Conservation (phyloP, 1,140 invertebrate genomes). For the Diorhabda sublineata region DNA sequence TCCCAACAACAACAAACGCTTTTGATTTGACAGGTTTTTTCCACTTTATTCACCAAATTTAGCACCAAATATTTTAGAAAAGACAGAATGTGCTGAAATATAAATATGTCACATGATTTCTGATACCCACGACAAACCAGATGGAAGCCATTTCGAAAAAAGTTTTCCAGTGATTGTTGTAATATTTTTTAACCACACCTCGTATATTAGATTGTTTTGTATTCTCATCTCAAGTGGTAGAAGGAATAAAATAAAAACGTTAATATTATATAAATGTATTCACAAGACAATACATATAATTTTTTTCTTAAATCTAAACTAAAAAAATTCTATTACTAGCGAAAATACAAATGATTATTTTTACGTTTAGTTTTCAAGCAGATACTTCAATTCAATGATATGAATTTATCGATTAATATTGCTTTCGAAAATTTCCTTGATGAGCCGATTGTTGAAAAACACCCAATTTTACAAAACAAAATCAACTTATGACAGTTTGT, state of each 20-base stretch:
- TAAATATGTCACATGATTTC: no score
- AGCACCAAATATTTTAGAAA: no score
- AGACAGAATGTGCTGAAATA: no score
- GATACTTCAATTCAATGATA: slow-evolving; percentile 35
- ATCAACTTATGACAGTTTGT: slow-evolving; percentile 18
- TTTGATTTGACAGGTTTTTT: no score
- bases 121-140: no score
- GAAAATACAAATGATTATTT: slow-evolving; percentile 37
- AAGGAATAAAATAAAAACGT: slow-evolving; percentile 5
- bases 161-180: no score
- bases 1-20: no score
- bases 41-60: no score
- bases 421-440: slow-evolving; percentile 19
- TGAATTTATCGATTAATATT: slow-evolving; percentile 29
- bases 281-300: slow-evolving; percentile 46
- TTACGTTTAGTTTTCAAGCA: slow-evolving; percentile 28
- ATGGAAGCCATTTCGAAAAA: no score
- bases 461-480: slow-evolving; percentile 18
- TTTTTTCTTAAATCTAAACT: slow-evolving; percentile 40
- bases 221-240: background rate
- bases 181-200: no score
- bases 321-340: slow-evolving; percentile 38
- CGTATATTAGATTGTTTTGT: no score
- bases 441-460: background rate
- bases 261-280: slow-evolving; percentile 47